A percentile compares a stretch with the other conserved stretches of the same genome.
These are phyloP conservation scores for Siniperca obscura DNA, from an alignment of 2,797 vertebrate species.

Conservation along the genomic window DNA sequence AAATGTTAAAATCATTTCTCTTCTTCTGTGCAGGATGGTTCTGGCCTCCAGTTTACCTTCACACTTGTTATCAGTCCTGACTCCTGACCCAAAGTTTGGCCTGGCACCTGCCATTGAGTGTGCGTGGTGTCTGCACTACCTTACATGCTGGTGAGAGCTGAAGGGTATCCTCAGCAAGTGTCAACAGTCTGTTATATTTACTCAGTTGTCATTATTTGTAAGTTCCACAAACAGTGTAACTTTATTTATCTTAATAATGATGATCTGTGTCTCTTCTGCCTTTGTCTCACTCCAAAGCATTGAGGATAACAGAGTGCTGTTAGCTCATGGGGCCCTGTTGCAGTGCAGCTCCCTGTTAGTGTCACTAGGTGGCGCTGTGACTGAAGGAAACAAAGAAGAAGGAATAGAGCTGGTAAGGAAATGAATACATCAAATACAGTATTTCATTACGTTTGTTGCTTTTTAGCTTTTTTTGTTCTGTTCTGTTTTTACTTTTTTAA, in stretches of 20 bases:
- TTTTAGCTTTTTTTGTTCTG: background rate
- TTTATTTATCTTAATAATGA: background rate
- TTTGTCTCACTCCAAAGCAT: conserved; percentile 71
- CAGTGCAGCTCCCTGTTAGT: conserved; percentile 86
- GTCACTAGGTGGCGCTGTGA: conserved; percentile 85
- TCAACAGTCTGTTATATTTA: background rate
- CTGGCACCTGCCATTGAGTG: conserved; percentile 90
- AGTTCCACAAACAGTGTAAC: background rate
- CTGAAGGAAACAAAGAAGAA: conserved; percentile 76
- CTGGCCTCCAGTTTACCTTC: conserved; percentile 87
- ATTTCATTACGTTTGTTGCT: background rate
- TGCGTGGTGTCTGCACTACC: conserved; percentile 96
- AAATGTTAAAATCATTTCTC: background rate
- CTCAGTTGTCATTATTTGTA: background rate
- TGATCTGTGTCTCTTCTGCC: conserved; percentile 21
- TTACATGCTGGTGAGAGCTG: conserved; percentile 88
- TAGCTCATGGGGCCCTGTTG: conserved; percentile 82
- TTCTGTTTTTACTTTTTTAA: background rate
- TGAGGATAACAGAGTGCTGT: conserved; percentile 76
- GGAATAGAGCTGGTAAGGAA: conserved; percentile 90
- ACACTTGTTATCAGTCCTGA: conserved; percentile 86
- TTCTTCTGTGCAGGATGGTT: conserved; percentile 81
- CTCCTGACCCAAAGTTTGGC: conserved; percentile 84
- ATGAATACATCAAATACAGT: background rate
- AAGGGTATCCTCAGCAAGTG: background rate